A percentile compares a stretch with the other conserved stretches of the same genome.
phyloP scores from a whole-genome alignment of 2,113 vertebrate species.

The Colistium nudipinnis region DNA sequence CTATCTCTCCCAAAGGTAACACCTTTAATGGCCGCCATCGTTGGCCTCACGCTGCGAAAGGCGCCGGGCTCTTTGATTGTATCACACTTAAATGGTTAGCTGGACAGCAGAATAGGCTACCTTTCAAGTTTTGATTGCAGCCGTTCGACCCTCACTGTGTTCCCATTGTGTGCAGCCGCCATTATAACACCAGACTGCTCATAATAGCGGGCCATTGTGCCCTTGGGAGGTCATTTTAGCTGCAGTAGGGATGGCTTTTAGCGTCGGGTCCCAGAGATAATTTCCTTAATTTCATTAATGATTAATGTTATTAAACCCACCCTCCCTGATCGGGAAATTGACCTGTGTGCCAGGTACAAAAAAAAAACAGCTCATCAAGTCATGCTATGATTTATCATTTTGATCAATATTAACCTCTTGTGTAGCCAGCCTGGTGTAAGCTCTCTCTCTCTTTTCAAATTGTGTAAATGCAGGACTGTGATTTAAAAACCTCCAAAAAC shows the following conservation, averaged over 20 bases:
- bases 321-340: constrained; percentile 14
- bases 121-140: constrained; percentile 71
- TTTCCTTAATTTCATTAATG: constrained; percentile 56
- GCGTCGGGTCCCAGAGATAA: constrained; percentile 36
- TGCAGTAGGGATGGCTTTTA: constrained; percentile 65
- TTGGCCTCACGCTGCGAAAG: constrained; percentile 37
- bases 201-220: constrained; percentile 72
- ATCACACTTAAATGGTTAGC: constrained; percentile 55
- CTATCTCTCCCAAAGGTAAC: not conserved
- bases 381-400: constrained; percentile 12
- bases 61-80: constrained; percentile 46
- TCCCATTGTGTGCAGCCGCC: constrained; percentile 64
- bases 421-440: constrained; percentile 33
- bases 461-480: constrained; percentile 41
- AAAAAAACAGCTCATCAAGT: no score
- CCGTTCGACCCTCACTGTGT: constrained; percentile 52
- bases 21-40: constrained; percentile 45
- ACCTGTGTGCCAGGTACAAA: constrained; percentile 8
- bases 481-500: constrained; percentile 26
- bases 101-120: constrained; percentile 59
- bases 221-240: constrained; percentile 70
- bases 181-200: constrained; percentile 62
- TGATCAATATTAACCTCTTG: constrained; percentile 45
- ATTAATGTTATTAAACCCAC: constrained; percentile 56
- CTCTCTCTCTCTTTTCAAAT: constrained; percentile 52